phyloP scores from a whole-genome alignment of 1,140 invertebrate genomes.

The Daktulosphaira vitifoliae region DNA sequence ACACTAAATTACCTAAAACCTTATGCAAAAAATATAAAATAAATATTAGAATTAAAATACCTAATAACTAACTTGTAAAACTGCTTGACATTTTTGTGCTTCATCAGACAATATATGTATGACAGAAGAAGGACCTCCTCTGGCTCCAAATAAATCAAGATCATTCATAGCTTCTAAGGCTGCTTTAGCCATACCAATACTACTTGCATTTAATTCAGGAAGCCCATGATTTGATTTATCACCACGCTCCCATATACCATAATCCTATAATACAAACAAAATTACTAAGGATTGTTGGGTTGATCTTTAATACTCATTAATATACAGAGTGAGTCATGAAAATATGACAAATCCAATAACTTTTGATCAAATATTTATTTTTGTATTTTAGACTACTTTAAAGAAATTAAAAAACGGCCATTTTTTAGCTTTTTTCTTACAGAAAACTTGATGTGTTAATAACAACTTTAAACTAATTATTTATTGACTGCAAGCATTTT shows the following conservation, averaged over 20 bases:
- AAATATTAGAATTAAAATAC: neutral
- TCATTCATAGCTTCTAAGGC: conserved; percentile 98
- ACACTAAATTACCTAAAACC: conserved; percentile 5
- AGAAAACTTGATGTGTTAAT: too few relatives aligned
- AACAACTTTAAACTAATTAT: too few relatives aligned
- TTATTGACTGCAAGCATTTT: too few relatives aligned
- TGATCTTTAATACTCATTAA: neutral
- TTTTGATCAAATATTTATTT: too few relatives aligned
- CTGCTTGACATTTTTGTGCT: conserved; percentile 97
- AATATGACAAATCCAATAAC: too few relatives aligned
- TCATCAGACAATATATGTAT: conserved; percentile 98
- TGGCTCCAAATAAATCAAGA: conserved; percentile 93
- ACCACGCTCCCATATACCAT: conserved; percentile 98
- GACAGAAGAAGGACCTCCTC: conserved; percentile 88
- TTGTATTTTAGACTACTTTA: too few relatives aligned
- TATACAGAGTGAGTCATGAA: too few relatives aligned
- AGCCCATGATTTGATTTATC: conserved; percentile 99
- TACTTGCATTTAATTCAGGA: conserved; percentile 96
- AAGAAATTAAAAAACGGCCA: too few relatives aligned
- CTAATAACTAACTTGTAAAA: conserved; percentile 58
- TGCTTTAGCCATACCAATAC: conserved; percentile 93
- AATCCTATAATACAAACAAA: conserved; percentile 59
- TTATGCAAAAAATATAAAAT: conserved; percentile 7
- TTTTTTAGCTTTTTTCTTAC: too few relatives aligned
- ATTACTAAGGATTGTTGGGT: neutral